Conservation (phyloP, 2,113 vertebrate genomes). For the Zapornia atra region DNA sequence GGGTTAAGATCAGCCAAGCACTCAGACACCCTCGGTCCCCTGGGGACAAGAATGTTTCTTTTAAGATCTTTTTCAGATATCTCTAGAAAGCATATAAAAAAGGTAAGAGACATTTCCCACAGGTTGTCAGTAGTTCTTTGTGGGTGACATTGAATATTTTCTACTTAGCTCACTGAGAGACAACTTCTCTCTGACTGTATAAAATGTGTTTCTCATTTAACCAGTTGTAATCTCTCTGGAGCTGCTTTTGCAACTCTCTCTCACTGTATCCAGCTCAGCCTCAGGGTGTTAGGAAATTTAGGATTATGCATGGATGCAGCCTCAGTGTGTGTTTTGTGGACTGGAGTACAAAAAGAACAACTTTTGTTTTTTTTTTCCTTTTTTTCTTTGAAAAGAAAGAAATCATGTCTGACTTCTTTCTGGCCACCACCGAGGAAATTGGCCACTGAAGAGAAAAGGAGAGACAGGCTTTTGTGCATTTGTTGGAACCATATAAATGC, state of each 20-base stretch:
- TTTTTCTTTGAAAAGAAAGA: not conserved
- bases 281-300: not conserved
- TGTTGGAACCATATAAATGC: not conserved
- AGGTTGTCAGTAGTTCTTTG: not conserved
- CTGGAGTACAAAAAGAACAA: not conserved
- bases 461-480: not conserved
- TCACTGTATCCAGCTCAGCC: not conserved
- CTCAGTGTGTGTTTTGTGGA: not conserved
- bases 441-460: not conserved
- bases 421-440: not conserved
- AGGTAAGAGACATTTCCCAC: not conserved
- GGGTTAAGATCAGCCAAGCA: not conserved
- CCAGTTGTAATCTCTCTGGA: not conserved
- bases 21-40: fast-evolving
- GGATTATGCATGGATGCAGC: not conserved
- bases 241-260: not conserved
- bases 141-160: not conserved
- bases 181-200: not conserved
- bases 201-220: not conserved
- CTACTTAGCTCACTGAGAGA: not conserved
- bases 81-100: not conserved
- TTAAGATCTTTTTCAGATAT: not conserved
- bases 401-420: not conserved
- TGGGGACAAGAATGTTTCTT: not conserved
- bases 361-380: fast-evolving